These are phyloP conservation scores for Clamator glandarius DNA, from an alignment of 2,797 vertebrate species.

Conservation along the genomic window DNA sequence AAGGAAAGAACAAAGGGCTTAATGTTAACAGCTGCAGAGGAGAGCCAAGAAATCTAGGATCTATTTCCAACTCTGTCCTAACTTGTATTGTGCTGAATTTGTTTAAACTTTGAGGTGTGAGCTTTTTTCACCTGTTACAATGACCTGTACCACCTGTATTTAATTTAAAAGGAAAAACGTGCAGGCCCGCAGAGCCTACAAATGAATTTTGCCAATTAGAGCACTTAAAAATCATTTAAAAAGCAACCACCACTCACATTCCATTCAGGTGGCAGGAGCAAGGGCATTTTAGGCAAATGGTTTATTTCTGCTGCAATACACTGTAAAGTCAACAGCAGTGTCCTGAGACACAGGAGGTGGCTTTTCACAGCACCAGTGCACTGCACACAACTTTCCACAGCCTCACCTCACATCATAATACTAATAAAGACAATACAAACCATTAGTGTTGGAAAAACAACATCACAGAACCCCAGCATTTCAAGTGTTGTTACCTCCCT, in stretches of 20 bases:
- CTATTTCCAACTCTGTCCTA: neutral
- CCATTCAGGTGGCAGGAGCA: neutral
- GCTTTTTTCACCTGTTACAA: neutral
- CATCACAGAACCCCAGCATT: neutral
- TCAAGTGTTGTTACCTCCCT: too few relatives aligned
- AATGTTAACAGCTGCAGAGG: fast-evolving
- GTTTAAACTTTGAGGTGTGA: neutral
- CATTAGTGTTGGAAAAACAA: neutral
- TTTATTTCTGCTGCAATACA: too few relatives aligned
- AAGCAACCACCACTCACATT: neutral
- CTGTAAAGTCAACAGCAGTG: fast-evolving
- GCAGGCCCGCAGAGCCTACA: neutral
- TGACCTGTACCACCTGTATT: too few relatives aligned
- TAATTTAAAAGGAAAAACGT: neutral
- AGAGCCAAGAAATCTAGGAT: neutral
- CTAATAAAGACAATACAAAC: neutral
- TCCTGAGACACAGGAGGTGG: neutral
- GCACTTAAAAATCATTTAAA: neutral
- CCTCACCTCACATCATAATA: neutral
- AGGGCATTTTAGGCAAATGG: neutral
- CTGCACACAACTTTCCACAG: neutral
- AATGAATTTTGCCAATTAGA: neutral
- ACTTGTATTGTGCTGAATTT: neutral
- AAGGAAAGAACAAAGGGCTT: neutral
- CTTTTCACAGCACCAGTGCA: neutral